Percentiles rank a stretch among this genome's conserved stretches.
Conservation (phyloP, 2,113 vertebrate genomes). For the Echinops telfairi region DNA sequence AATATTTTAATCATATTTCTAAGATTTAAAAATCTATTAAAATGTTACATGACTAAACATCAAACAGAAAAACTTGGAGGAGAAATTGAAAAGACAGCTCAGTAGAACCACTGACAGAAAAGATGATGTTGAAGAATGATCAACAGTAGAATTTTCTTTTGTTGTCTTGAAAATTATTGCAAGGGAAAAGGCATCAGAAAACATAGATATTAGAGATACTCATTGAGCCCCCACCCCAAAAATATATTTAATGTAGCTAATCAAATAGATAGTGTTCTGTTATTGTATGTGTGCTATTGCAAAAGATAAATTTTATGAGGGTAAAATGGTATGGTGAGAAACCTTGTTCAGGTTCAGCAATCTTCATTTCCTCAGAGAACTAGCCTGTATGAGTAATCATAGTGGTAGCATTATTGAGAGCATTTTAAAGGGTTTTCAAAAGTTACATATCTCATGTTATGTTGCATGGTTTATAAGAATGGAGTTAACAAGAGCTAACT, state of each 20-base stretch:
- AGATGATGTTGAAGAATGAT: constrained; percentile 29
- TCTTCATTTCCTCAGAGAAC: constrained; percentile 53
- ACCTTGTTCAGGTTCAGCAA: constrained; percentile 63
- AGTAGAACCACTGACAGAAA: constrained; percentile 21
- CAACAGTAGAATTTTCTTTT: constrained; percentile 26
- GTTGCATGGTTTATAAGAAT: constrained; percentile 63
- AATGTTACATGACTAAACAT: constrained; percentile 18
- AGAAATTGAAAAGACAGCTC: background rate
- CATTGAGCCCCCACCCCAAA: background rate
- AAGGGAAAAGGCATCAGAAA: constrained; percentile 53
- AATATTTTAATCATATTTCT: constrained; percentile 17
- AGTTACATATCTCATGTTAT: constrained; percentile 1
- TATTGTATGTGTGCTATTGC: background rate
- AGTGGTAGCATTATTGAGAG: constrained; percentile 71
- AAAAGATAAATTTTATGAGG: constrained; percentile 57
- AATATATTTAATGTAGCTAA: constrained; percentile 24
- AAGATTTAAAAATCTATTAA: constrained; percentile 41
- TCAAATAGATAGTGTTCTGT: constrained; percentile 1
- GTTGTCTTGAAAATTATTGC: constrained; percentile 36
- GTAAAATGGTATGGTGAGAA: constrained; percentile 25
- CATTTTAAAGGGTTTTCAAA: constrained; percentile 74
- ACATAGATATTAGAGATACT: constrained; percentile 51
- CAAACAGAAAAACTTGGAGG: background rate
- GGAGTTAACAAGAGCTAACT: constrained; percentile 46
- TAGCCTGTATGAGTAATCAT: constrained; percentile 60